Evolutionary conservation across 92 coral and sea anemone species (phyloP).

Genomic region (Siderastrea radians): DNA sequence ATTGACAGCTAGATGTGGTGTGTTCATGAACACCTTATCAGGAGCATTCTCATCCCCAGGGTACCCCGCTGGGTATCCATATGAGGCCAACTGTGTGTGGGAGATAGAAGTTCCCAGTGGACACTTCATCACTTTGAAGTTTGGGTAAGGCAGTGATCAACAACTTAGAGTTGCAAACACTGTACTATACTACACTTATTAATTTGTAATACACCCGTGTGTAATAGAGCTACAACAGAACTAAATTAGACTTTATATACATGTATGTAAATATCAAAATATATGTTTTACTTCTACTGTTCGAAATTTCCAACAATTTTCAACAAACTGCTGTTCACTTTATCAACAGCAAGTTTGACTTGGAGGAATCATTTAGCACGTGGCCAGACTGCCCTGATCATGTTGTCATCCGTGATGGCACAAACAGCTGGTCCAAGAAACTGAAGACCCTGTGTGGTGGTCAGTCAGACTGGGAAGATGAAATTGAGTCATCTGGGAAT

Average conservation of each 20-base stretch:
- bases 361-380: constrained; percentile 38
- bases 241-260: too few relatives aligned
- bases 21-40: constrained; percentile 54
- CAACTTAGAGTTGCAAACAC: too few relatives aligned
- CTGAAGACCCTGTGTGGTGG: constrained; percentile 76
- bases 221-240: too few relatives aligned
- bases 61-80: constrained; percentile 89
- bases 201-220: too few relatives aligned
- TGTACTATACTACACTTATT: too few relatives aligned
- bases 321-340: neutral
- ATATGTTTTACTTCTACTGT: too few relatives aligned
- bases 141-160: constrained; percentile 65
- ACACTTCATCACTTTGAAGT: constrained; percentile 66
- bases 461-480: constrained; percentile 32
- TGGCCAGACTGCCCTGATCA: constrained; percentile 69
- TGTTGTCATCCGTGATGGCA: constrained; percentile 84
- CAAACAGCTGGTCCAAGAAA: constrained; percentile 79
- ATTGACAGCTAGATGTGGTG: constrained; percentile 69
- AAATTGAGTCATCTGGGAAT: constrained; percentile 66
- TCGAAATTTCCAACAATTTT: neutral
- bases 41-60: constrained; percentile 89
- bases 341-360: constrained; percentile 65
- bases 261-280: too few relatives aligned
- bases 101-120: constrained; percentile 65
- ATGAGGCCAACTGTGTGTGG: constrained; percentile 77